These are phyloP conservation scores for Onychorhynchus coronatus DNA, from an alignment of 2,113 vertebrate genomes.

Conservation along the genomic window DNA sequence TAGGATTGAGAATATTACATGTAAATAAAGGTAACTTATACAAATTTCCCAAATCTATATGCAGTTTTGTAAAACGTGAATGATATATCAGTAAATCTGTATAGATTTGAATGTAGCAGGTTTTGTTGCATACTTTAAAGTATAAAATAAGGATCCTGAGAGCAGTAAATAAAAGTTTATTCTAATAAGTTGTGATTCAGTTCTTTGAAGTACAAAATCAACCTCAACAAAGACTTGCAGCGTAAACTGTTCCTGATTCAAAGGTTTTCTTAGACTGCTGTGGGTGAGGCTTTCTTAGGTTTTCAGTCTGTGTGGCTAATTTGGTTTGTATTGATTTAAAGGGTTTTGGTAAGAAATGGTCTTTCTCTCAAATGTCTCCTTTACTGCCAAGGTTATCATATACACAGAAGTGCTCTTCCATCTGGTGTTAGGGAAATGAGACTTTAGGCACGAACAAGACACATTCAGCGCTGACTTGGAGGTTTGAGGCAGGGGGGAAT, in stretches of 20 bases:
- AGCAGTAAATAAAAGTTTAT: slow-evolving; percentile 77
- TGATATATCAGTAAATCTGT: slow-evolving; percentile 65
- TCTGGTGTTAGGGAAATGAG: neutral
- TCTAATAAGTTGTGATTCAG: slow-evolving; percentile 59
- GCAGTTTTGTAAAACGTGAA: slow-evolving; percentile 61
- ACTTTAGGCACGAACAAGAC: neutral
- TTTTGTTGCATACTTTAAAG: slow-evolving; percentile 69
- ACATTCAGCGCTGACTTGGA: neutral
- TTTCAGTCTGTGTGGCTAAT: neutral
- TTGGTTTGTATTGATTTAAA: neutral
- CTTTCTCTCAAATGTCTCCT: neutral
- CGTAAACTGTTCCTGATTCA: neutral
- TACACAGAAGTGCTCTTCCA: neutral
- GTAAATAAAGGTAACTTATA: slow-evolving; percentile 71
- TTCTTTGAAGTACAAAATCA: slow-evolving; percentile 33
- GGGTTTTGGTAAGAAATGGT: neutral
- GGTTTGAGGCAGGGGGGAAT: neutral
- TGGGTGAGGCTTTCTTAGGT: neutral
- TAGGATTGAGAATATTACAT: slow-evolving; percentile 63
- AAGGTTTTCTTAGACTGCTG: neutral
- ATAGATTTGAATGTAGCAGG: slow-evolving; percentile 72
- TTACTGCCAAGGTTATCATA: neutral
- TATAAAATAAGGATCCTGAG: slow-evolving; percentile 58
- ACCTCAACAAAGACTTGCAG: neutral
- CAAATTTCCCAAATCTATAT: slow-evolving; percentile 61